phyloP scores from a whole-genome alignment of 1,140 invertebrate genomes.

The Ectropis grisescens region DNA sequence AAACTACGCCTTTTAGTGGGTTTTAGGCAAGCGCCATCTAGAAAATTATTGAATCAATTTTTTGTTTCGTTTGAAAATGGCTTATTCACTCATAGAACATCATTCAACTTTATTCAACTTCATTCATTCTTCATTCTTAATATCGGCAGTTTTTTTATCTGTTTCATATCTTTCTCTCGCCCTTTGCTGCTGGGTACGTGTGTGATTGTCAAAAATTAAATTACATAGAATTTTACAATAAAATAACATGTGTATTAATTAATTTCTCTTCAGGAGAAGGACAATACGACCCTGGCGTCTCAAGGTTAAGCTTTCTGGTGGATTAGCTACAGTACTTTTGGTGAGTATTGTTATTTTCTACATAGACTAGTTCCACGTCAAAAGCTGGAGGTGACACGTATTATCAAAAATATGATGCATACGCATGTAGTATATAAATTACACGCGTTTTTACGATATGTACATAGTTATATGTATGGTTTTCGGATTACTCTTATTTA shows the following conservation, averaged over 20 bases:
- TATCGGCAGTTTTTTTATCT: slow-evolving; percentile 5
- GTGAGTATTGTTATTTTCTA: slow-evolving; percentile 42
- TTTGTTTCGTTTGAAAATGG: no score
- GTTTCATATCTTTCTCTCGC: slow-evolving; percentile 14
- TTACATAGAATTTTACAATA: slow-evolving; percentile 21
- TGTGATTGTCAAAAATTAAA: slow-evolving; percentile 27
- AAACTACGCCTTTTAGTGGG: no score
- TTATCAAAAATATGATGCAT: slow-evolving; percentile 42
- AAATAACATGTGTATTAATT: no score
- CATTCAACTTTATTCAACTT: no score
- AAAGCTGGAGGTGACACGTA: slow-evolving; percentile 69
- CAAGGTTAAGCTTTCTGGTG: slow-evolving; percentile 47
- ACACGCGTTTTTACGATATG: no score
- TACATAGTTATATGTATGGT: no score
- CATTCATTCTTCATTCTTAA: no score
- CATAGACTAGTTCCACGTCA: slow-evolving; percentile 60
- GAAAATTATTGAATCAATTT: no score
- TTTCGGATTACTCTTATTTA: no score
- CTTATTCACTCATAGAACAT: no score
- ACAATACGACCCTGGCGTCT: slow-evolving; percentile 52
- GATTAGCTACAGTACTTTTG: slow-evolving; percentile 63
- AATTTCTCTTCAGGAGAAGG: slow-evolving; percentile 40
- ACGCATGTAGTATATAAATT: no score
- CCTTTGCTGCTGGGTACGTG: slow-evolving; percentile 18
- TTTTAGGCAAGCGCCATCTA: no score